Evolutionary conservation across 2,888 invertebrate genomes (phyloP).

Genomic region (Drosophila borborema): DNA sequence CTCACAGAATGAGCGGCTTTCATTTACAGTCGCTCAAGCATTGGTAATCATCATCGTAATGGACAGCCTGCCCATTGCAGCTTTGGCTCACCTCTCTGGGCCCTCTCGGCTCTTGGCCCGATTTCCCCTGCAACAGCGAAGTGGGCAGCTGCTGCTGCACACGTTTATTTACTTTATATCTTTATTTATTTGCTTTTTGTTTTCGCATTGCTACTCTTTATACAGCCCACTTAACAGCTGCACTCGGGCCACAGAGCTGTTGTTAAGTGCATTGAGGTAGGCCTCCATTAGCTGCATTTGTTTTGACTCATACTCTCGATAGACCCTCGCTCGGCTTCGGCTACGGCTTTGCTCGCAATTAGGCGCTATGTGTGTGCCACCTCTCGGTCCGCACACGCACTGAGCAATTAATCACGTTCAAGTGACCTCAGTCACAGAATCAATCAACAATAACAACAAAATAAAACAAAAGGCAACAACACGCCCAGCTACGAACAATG

Average conservation of each 20-base stretch:
- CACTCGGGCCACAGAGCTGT: conserved; percentile 8
- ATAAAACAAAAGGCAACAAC: conserved; percentile 24
- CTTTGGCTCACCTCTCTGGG: background rate
- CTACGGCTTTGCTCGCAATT: conserved; percentile 3
- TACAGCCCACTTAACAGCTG: conserved; percentile 14
- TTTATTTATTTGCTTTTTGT: conserved; percentile 29
- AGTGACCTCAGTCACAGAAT: conserved; percentile 76
- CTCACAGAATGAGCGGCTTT: conserved; percentile 40
- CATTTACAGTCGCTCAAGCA: conserved; percentile 43
- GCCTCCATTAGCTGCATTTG: conserved; percentile 37
- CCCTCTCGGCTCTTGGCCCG: conserved; percentile 9
- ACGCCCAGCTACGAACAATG: conserved; percentile 49
- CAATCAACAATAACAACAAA: conserved; percentile 60
- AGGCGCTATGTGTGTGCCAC: conserved; percentile 11
- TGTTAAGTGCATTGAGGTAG: conserved; percentile 55
- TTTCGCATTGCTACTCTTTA: conserved; percentile 19
- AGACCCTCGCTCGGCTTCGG: conserved; percentile 21
- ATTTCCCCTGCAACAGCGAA: conserved; percentile 33
- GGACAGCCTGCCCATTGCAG: conserved; percentile 23
- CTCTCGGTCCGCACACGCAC: conserved; percentile 28
- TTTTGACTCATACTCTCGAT: conserved; percentile 18
- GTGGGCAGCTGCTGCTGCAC: conserved; percentile 35
- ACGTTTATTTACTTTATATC: conserved; percentile 25
- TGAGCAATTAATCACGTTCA: conserved; percentile 73
- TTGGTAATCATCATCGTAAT: conserved; percentile 44